Evolutionary conservation across 2,113 vertebrate genomes (phyloP), one percentile per base, ranked within the genome.

Genomic region (Silurus asotus): DNA sequence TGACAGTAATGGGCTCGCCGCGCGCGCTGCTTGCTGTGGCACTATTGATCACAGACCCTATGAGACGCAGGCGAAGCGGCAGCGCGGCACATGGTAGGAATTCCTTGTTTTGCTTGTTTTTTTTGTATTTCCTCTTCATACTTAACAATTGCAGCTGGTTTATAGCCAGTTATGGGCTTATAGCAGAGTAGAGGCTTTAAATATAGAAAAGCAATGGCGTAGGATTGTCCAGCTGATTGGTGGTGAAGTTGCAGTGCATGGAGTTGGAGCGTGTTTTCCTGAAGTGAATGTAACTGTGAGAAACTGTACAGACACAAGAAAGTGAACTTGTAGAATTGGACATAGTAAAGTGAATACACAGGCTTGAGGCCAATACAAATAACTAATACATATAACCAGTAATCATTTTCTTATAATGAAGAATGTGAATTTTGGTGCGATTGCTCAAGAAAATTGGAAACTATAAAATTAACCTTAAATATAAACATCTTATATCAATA

Each of bases 201-300:
- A 87, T 90, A 89, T 85, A 88, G 87, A 72, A 78, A 70, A 65
- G 83, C 86, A 83, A 74, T 4, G 17, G 75, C 13, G 53, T 37
- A 58, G 53, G 53, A 88, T 86, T 87, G 84, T 85, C 84, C 86
- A 84, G 88, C 86, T 89, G 87, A 88, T 89, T 86, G 62, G 80
- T 88, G 76, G 79, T 85, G 64, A 83, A 56, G 65, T 55, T 53
- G 83, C 79, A 49, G 61, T 79, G 37, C 37, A 3, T 37, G 77
- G 82, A 58, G 82, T 67, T 25, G 59, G 25, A 77, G 53, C 10
- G 11, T 15, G 53, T 28, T n/a, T 6, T 14, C 14, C 25, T 78
- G 55, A 58, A 78, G 55, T 55, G 2, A 78, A 19, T 78, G n/a
- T 78, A 28, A 78, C 75, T 78, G 1, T 37, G 56, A 48, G 17